Evolutionary conservation across 2,797 vertebrate genomes (phyloP).

Genomic region (Eurystomus glaucurus): DNA sequence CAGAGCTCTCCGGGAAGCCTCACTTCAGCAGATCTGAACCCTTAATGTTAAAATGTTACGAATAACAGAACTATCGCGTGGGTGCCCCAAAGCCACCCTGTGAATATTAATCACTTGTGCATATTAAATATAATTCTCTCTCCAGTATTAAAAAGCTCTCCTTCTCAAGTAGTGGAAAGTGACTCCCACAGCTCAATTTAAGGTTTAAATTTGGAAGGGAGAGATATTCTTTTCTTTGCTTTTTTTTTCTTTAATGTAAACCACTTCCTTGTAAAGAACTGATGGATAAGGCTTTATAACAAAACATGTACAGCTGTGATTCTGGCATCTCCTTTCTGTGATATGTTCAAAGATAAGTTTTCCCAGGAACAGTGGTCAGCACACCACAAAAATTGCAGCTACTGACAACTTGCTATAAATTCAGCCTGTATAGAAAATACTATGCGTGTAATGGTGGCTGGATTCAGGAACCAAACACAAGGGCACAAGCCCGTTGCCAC

Average conservation of each 20-base stretch:
- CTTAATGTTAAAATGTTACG: not conserved
- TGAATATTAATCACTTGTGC: constrained; percentile 11
- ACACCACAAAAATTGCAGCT: not conserved
- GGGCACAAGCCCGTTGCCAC: not conserved
- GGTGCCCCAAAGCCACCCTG: constrained; percentile 55
- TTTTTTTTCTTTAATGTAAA: not conserved
- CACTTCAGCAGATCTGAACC: not conserved
- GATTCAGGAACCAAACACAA: not conserved
- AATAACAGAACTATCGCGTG: constrained; percentile 53
- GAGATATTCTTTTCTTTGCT: not conserved
- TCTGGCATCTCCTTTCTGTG: not conserved
- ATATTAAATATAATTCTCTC: not conserved
- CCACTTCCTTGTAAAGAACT: not conserved
- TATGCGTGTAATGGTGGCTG: not conserved
- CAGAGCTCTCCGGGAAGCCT: constrained; percentile 43
- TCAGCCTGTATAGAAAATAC: not conserved
- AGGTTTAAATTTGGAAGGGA: constrained; percentile 44
- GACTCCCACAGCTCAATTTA: constrained; percentile 46
- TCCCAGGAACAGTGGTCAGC: not conserved
- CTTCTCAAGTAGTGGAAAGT: constrained; percentile 8
- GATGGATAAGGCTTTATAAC: not conserved
- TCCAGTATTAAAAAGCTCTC: constrained; percentile 26
- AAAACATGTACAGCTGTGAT: not conserved
- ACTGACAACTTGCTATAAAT: not conserved
- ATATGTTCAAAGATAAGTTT: not conserved